Conservation (phyloP, 1,140 invertebrate genomes). For the Metopolophium dirhodum region DNA sequence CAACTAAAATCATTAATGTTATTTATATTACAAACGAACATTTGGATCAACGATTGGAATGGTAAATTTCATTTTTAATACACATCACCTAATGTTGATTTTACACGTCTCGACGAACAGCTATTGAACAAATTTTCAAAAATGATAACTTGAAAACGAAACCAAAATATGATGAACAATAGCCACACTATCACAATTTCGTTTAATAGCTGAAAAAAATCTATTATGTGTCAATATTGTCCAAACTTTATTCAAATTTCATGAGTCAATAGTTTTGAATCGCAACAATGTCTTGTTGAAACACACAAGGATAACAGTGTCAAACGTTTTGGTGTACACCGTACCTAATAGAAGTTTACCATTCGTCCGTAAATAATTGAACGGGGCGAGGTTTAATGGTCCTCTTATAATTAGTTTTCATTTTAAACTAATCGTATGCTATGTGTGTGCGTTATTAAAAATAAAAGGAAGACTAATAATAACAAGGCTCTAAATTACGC, state of each 20-base stretch:
- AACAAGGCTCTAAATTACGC: neutral
- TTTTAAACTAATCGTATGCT: conserved; percentile 5
- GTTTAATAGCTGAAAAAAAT: neutral
- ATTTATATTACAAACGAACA: neutral
- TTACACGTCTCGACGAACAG: too few species aligned
- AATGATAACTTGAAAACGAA: neutral
- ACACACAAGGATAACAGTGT: neutral
- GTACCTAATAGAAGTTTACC: neutral
- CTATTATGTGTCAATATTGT: neutral
- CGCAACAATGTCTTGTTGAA: neutral
- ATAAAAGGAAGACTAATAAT: conserved; percentile 21
- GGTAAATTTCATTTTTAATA: neutral
- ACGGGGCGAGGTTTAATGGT: neutral
- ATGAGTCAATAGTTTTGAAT: neutral
- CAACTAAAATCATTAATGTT: neutral
- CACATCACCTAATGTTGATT: neutral
- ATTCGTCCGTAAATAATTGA: conserved; percentile 5
- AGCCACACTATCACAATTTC: neutral
- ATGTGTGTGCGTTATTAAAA: conserved; percentile 11
- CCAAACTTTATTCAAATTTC: neutral
- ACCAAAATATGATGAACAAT: neutral
- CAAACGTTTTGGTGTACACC: neutral
- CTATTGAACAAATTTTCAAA: neutral
- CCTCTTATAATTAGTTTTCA: conserved; percentile 18
- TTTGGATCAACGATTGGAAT: neutral